Evolutionary conservation across 2,888 invertebrate genomes (phyloP).

Genomic region (Troilus luridus): DNA sequence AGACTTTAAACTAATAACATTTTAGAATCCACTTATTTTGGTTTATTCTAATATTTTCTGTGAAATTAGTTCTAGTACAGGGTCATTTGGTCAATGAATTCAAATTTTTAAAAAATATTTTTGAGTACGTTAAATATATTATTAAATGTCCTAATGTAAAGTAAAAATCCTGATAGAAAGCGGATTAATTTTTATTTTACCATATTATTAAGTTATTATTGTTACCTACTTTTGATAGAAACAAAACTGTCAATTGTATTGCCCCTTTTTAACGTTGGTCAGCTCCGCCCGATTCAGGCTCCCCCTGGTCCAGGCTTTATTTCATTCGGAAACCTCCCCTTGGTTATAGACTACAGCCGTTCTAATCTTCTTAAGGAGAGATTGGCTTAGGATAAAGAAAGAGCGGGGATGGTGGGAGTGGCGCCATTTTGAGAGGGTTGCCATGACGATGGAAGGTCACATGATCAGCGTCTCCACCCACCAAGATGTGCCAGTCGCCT

Average conservation of each 20-base stretch:
- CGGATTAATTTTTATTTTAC: no score
- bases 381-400: conserved; percentile 38
- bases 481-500: conserved; percentile 34
- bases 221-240: no score
- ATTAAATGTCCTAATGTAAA: no score
- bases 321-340: neutral
- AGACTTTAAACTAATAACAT: no score
- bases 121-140: no score
- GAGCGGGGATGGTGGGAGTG: conserved; percentile 12
- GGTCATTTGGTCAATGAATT: no score
- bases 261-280: neutral
- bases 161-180: no score
- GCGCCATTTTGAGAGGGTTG: conserved; percentile 58
- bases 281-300: neutral
- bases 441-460: conserved; percentile 42
- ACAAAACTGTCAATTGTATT: no score
- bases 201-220: neutral
- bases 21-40: no score
- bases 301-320: neutral
- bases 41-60: no score
- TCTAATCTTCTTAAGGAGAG: conserved; percentile 48
- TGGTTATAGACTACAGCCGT: neutral
- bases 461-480: conserved; percentile 37
- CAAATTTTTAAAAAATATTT: no score
- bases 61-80: no score